Evolutionary conservation across 2,113 vertebrate genomes (phyloP).

Genomic region (Atlantisia rogersi): DNA sequence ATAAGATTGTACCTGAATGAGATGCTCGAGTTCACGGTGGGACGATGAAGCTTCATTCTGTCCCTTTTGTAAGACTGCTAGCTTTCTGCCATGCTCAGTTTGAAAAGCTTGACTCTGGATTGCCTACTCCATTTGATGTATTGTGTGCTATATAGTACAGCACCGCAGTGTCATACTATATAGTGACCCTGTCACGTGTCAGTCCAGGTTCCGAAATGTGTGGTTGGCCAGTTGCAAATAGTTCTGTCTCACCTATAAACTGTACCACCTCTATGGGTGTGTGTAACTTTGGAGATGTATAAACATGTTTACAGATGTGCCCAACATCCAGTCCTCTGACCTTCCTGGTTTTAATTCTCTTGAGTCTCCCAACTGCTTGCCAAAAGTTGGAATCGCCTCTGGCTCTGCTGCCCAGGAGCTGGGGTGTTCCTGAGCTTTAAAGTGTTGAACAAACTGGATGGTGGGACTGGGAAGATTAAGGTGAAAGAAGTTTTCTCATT

Average conservation of each 20-base stretch:
- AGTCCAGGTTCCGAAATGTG: slow-evolving; percentile 77
- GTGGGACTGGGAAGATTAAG: slow-evolving; percentile 60
- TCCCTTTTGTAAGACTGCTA: slow-evolving; percentile 61
- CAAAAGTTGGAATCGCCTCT: slow-evolving; percentile 73
- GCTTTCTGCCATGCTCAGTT: slow-evolving; percentile 72
- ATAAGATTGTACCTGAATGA: slow-evolving; percentile 66
- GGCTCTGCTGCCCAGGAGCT: slow-evolving; percentile 53
- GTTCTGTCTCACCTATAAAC: slow-evolving; percentile 76
- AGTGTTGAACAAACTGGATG: slow-evolving; percentile 81
- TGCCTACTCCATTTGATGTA: slow-evolving; percentile 78
- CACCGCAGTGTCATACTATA: slow-evolving; percentile 15
- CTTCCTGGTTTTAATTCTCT: slow-evolving; percentile 67
- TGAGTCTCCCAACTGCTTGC: slow-evolving; percentile 79
- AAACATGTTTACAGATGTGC: slow-evolving; percentile 79
- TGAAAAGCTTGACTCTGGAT: slow-evolving; percentile 70
- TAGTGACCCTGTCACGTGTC: slow-evolving; percentile 68
- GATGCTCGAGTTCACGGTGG: slow-evolving; percentile 54
- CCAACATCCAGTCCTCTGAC: slow-evolving; percentile 70
- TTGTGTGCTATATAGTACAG: slow-evolving; percentile 66
- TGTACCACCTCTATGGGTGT: slow-evolving; percentile 74
- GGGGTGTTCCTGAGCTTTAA: slow-evolving; percentile 77
- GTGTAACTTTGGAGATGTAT: slow-evolving; percentile 75
- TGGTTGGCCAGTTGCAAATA: slow-evolving; percentile 76
- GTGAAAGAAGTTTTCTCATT: slow-evolving; percentile 36
- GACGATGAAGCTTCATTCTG: slow-evolving; percentile 53